phyloP scores from a whole-genome alignment of 2,888 invertebrate genomes.

The Pollenia labialis region DNA sequence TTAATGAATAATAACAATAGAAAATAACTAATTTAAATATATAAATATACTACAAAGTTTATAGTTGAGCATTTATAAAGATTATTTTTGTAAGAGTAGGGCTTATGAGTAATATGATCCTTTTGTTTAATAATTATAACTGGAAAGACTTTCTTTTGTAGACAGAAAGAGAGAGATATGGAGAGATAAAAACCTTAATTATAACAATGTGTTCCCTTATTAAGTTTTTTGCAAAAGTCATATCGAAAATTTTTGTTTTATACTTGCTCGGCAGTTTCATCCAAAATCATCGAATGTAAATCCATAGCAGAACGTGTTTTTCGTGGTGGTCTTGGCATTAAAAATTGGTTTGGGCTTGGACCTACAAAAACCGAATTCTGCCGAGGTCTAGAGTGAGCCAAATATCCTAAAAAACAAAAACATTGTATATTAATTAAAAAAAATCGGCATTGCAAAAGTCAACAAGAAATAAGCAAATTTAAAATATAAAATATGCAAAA shows the following conservation, averaged over 20 bases:
- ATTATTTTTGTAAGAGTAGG: background rate
- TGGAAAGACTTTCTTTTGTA: slow-evolving; percentile 16
- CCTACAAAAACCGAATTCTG: slow-evolving; percentile 96
- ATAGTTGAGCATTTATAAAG: slow-evolving; percentile 34
- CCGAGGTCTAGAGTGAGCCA: slow-evolving; percentile 85
- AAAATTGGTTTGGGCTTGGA: slow-evolving; percentile 86
- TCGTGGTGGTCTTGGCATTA: slow-evolving; percentile 88
- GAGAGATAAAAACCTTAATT: slow-evolving; percentile 16
- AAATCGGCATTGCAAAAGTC: too few species aligned
- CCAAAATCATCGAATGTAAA: slow-evolving; percentile 89
- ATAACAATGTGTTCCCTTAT: slow-evolving; percentile 36
- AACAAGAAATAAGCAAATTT: background rate
- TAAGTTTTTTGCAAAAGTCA: background rate
- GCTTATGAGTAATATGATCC: background rate
- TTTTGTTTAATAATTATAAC: slow-evolving; percentile 1
- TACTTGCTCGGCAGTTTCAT: slow-evolving; percentile 83
- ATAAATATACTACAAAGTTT: background rate
- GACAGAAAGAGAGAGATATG: background rate
- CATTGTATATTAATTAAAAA: background rate
- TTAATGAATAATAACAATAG: background rate
- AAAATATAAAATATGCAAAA: too few species aligned
- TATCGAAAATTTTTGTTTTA: slow-evolving; percentile 72
- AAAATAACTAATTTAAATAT: slow-evolving; percentile 7
- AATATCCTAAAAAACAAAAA: slow-evolving; percentile 84
- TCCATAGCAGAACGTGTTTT: slow-evolving; percentile 93